Evolutionary conservation across 1,140 invertebrate genomes (phyloP).

Genomic region (Atta cephalotes): DNA sequence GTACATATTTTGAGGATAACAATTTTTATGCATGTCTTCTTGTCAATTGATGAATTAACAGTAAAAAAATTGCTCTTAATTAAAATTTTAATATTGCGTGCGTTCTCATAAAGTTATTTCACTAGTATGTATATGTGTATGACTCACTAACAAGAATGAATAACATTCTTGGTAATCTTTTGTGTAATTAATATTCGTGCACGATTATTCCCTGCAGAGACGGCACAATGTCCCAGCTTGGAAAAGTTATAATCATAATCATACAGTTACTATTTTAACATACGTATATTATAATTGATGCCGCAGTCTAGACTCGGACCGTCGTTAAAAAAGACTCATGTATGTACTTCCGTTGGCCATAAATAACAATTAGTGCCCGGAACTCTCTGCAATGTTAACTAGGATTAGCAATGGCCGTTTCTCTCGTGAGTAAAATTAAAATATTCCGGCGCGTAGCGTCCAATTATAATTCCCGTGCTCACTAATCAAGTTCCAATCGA

Average conservation of each 20-base stretch:
- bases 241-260: conserved; percentile 45
- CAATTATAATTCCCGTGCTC: conserved; percentile 36
- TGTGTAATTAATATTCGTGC: conserved; percentile 39
- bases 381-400: conserved; percentile 51
- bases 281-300: conserved; percentile 56
- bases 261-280: conserved; percentile 43
- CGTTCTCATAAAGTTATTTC: background rate
- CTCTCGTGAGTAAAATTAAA: conserved; percentile 54
- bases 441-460: conserved; percentile 15
- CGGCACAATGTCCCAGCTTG: background rate
- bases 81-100: background rate
- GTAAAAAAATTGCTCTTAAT: background rate
- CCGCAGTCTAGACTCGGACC: background rate
- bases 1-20: background rate
- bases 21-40: background rate
- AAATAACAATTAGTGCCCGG: conserved; percentile 47
- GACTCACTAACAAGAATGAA: conserved; percentile 34
- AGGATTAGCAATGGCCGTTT: conserved; percentile 45
- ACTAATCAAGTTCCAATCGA: conserved; percentile 17
- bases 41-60: background rate
- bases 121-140: background rate
- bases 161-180: conserved; percentile 33
- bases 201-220: conserved; percentile 18
- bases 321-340: conserved; percentile 45
- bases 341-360: background rate